Conservation (phyloP, 2,797 vertebrate genomes). For the Oophaga sylvatica region DNA sequence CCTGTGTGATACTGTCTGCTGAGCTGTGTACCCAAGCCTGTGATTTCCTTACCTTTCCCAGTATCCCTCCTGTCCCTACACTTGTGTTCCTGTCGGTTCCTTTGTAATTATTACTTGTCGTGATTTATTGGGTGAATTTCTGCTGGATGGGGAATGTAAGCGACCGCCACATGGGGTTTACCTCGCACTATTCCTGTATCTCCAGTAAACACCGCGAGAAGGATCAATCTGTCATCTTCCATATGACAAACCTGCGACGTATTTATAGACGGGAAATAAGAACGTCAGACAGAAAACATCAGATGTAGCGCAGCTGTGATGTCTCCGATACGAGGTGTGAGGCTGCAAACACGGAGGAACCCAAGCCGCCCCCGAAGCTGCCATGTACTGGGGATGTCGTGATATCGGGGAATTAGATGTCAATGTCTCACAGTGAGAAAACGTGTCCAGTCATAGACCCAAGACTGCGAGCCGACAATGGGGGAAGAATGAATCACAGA, state of each 20-base stretch:
- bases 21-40: neutral
- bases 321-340: constrained; percentile 24
- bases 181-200: neutral
- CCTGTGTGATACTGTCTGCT: neutral
- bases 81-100: neutral
- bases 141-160: neutral
- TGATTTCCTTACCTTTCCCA: neutral
- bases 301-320: neutral
- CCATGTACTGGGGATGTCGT: neutral
- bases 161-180: neutral
- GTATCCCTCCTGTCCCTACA: neutral
- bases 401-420: neutral
- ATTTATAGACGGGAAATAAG: constrained; percentile 37
- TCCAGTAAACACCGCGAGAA: neutral
- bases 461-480: neutral
- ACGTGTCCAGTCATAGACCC: neutral
- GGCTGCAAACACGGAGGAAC: neutral
- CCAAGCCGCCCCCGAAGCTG: neutral
- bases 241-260: constrained; percentile 26
- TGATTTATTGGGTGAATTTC: neutral
- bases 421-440: constrained; percentile 2
- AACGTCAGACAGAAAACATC: constrained; percentile 39
- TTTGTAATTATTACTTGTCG: neutral
- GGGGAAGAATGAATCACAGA: neutral
- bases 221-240: constrained; percentile 44